Base-by-base conservation (phyloP, 2,888 invertebrate species). In the Muscina levida region DNA sequence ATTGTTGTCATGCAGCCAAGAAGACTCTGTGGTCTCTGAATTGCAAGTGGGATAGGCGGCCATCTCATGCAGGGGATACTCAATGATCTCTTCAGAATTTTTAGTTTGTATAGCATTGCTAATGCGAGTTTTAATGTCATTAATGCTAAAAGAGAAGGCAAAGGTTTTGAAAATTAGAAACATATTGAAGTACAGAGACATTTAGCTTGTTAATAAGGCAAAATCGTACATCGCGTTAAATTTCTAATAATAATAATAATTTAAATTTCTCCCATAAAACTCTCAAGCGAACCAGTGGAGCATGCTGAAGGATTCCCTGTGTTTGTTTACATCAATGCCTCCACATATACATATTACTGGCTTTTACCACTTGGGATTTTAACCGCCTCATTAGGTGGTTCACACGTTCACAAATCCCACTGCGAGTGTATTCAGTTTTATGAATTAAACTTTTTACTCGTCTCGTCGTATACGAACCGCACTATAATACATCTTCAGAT, bases 31-130 rank as follows among this genome's bases (percentile, higher is more conserved):
- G 8, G 88, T 88, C 59, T 88, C 88, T 3, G 87, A 87, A 81
- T 86, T 89, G 76, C 90, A 90, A 10, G 87, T 85, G 19, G 90
- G 90, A 85, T 89, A 90, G 15, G 89, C 90, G 15, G 90, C 90
- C 86, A 87, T 89, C 82, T 89, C 90, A 77, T 90, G 88, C 13
- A 85, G 78, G 0, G 88, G 84, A 72, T 77, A 77, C 17, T 87
- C 87, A 19, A 84, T 85, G 74, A 79, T 84, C 56, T 86, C 86
- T 22, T 81, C 85, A 0, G 85, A 84, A 37, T 83, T 84, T 53
- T 83, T 84, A 56, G 83, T 85, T 75, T 84, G 84, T 24, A 89
- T 86, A 37, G 88, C 89, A 44, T 84, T 85, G 31, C 85, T 85
- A 37, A 90, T 86, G 37, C 85, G 87, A 73, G 85, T 86, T 26